Conservation (phyloP, 2,113 vertebrate species). For the Phylloscopus whistleri region DNA sequence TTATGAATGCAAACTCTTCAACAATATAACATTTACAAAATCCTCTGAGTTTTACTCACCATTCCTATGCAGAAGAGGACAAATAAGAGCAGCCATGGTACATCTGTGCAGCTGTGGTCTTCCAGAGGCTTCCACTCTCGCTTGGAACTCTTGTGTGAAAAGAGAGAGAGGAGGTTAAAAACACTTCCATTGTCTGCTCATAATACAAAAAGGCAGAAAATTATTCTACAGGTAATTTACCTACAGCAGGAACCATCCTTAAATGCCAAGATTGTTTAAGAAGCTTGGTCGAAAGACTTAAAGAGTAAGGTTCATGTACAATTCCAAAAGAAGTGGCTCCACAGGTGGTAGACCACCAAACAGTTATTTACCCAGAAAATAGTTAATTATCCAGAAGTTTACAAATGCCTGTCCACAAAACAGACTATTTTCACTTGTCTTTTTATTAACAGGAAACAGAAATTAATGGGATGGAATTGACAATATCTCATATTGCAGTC, state of each 20-base stretch:
- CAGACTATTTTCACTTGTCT: not conserved
- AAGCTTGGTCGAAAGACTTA: not conserved
- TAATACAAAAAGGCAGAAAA: not conserved
- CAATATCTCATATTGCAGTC: not conserved
- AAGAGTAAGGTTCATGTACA: not conserved
- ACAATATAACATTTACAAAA: not conserved
- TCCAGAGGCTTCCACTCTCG: constrained; percentile 97
- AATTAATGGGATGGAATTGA: not conserved
- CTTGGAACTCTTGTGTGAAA: constrained; percentile 85
- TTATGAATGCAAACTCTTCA: not conserved
- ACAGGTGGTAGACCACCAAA: not conserved
- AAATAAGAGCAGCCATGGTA: constrained; percentile 95
- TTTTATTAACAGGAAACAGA: not conserved
- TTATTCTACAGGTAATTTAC: not conserved
- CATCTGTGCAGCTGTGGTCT: constrained; percentile 95
- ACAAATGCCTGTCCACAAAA: not conserved
- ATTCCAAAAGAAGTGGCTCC: not conserved
- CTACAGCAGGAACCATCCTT: not conserved
- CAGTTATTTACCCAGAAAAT: not conserved
- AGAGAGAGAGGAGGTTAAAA: constrained; percentile 13
- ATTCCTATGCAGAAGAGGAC: constrained; percentile 93
- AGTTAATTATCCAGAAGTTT: not conserved
- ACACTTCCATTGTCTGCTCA: not conserved
- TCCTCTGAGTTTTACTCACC: constrained; percentile 78
- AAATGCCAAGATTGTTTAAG: not conserved